A percentile compares a stretch with the other conserved stretches of the same genome.
Evolutionary conservation across 2,888 invertebrate genomes (phyloP).

Genomic region (Ectemnius lituratus): DNA sequence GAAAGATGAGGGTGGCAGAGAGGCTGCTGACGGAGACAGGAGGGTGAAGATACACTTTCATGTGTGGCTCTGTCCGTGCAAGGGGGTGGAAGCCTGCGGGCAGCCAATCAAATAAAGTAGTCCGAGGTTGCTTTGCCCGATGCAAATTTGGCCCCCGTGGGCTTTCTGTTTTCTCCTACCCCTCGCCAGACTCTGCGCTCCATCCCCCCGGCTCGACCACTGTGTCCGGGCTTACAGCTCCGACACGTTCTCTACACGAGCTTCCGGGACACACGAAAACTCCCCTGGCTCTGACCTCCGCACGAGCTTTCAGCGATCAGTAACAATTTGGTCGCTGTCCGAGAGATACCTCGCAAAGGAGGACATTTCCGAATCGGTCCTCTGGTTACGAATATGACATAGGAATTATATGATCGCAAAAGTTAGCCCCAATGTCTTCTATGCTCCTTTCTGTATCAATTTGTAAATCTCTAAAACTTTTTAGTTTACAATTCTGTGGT

Average conservation of each 20-base stretch:
- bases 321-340: no score
- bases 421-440: no score
- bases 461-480: no score
- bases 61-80: conserved; percentile 39
- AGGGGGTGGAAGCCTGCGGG: conserved; percentile 60
- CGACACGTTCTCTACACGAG: conserved; percentile 39
- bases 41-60: conserved; percentile 33
- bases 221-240: conserved; percentile 27
- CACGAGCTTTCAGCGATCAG: conserved; percentile 25
- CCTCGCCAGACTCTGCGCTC: conserved; percentile 3
- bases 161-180: conserved; percentile 55
- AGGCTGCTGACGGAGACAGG: conserved; percentile 18
- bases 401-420: no score
- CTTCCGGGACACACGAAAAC: conserved; percentile 57
- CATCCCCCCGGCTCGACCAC: background rate
- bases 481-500: no score
- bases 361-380: no score
- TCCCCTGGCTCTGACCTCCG: conserved; percentile 23
- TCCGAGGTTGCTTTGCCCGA: conserved; percentile 70
- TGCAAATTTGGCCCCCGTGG: conserved; percentile 71
- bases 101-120: conserved; percentile 75
- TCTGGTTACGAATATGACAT: no score
- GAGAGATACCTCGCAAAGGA: no score
- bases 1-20: background rate
- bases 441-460: no score